Evolutionary conservation across 2,113 vertebrate genomes (phyloP), one percentile per base, ranked within the genome.

Genomic region (Galbula dea): DNA sequence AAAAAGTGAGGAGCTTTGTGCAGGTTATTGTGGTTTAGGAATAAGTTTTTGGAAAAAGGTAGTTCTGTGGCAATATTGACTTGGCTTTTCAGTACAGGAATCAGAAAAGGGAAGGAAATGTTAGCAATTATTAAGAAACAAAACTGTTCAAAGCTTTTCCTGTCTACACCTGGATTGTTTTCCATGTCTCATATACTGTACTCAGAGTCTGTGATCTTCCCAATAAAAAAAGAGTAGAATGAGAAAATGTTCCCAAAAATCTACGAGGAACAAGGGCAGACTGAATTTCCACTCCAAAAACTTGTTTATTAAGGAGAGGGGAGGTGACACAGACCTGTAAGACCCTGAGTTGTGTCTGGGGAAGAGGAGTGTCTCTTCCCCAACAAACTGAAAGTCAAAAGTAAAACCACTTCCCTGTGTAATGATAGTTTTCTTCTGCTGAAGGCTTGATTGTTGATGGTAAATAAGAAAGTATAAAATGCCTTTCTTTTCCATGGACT

Each of bases 401-500:
- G 18, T 30, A 45, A 49, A 68, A 51, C 27, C 9, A 1, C 9
- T 91, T 78, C 45, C 27, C 11, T 10, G 3, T 6, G 4, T 22
- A 36, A 68, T 27, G 1, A 2, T 4, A 4, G 48, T 75, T 65
- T 21, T 52, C 15, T 68, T 88, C 30, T 13, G 7, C 15, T 19
- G 17, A 65, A n/a, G 41, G 10, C 26, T 46, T 36, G 15, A 2
- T n/a, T 79, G 36, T 75, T 58, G 39, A 26, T 68, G 26, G 23
- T 32, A 58, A 81, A 22, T 43, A 36, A 76, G 48, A n/a, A 26
- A 4, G 7, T 34, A 34, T 20, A 21, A 66, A 62, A 46, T n/a
- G 1, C 18, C 3, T 74, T 55, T 74, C 0, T 54, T 65, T 83
- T 46, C 29, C 9, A 1, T 0, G 0, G 32, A 5, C 29, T 65